Evolutionary conservation across 2,113 vertebrate species (phyloP).

Genomic region (Todiramphus saurophagus): DNA sequence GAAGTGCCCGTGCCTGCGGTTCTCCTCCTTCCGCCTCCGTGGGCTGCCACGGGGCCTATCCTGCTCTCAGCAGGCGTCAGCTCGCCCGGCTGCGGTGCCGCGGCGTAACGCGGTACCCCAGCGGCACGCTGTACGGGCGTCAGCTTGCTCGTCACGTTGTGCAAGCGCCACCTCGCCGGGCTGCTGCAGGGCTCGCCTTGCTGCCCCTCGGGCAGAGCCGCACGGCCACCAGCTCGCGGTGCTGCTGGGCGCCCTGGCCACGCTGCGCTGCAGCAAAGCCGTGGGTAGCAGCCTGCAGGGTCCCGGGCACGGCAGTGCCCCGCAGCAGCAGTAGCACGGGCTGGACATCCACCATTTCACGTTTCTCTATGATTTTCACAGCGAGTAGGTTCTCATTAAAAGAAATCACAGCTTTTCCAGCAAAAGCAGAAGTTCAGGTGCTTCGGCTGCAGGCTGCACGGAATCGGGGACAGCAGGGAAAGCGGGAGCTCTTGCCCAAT

Average conservation of each 20-base stretch:
- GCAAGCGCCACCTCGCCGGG: not conserved
- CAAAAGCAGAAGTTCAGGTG: not conserved
- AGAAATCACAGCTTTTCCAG: fast-evolving
- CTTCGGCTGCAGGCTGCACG: too few species aligned
- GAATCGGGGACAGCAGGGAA: not conserved
- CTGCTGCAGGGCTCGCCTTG: not conserved
- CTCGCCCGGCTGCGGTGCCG: not conserved
- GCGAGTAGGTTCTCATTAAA: fast-evolving
- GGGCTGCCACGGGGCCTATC: not conserved
- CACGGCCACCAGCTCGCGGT: not conserved
- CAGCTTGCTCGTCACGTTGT: not conserved
- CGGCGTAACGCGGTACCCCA: not conserved
- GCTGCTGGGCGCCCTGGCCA: not conserved
- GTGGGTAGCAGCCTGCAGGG: too few species aligned
- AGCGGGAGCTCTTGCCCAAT: not conserved
- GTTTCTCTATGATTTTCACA: not conserved
- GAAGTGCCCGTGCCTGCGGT: not conserved
- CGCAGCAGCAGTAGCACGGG: not conserved
- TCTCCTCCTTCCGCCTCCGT: not conserved
- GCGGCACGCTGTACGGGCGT: not conserved
- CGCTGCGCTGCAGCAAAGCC: not conserved
- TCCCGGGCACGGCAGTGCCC: too few species aligned
- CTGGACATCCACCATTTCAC: fast-evolving
- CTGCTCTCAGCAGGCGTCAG: not conserved
- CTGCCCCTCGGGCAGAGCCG: not conserved